Evolutionary conservation across 2,888 invertebrate genomes (phyloP), one percentile per base, ranked within the genome.

Genomic region (Pseudeuparius sepicola): DNA sequence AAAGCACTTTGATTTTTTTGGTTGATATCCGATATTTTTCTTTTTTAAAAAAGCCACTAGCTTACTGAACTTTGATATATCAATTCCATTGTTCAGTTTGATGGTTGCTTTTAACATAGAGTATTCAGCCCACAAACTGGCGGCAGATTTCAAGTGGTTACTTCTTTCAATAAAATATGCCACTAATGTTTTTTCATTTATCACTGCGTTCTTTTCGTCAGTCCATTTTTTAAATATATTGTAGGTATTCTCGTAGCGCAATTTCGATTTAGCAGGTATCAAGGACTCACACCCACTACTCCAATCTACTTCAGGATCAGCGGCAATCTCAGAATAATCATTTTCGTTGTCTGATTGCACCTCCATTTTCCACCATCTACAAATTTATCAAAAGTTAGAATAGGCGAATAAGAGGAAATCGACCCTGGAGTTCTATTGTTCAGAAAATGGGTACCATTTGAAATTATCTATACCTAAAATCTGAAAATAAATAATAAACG

Each of bases 101-200:
- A 46, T 20, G 10, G 42, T 45, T 7, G 36, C 20, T 30, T 46
- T 46, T 18, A 46, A 34, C 43, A 45, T 43, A 1, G 43, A 46
- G 16, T 39, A 46, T 9, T 40, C 32, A 7, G 37, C 12, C 43
- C 43, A 45, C 9, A 43, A 31, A 28, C 40, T 40, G 1, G 42
- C 34, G n/a, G 41, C 35, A n/a, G n/a, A n/a, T 24, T 44, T 44
- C 16, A 37, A 14, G 7, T n/a, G 31, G 9, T 14, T 30, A 11
- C 36, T 25, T 24, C 36, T 40, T 27, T 46, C 37, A 13, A 32
- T 20, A 37, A 45, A 45, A 27, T 43, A 44, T 5, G 31, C 26
- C 13, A 46, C 9, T 15, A 46, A 20, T 3, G 27, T 26, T 11
- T 36, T 28, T 36, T 45, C 41, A 9, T 18, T 34, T 10, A 40